Base-by-base conservation (phyloP, 2,888 invertebrate genomes). In the Elegia similella region DNA sequence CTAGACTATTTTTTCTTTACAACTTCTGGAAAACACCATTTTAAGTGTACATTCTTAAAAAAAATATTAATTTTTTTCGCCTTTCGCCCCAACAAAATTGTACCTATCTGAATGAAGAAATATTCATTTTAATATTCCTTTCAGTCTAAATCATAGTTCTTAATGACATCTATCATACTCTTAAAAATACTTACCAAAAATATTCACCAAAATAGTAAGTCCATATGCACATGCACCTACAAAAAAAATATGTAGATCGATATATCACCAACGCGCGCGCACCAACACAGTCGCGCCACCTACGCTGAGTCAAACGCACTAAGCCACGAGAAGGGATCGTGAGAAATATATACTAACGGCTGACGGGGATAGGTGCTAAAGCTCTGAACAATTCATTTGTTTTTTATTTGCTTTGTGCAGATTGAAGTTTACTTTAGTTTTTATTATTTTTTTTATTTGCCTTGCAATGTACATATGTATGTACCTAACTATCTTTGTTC, bases 361-460 rank as follows among this genome's bases (percentile, higher is more conserved):
- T 42, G 61, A 61, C 60, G 64, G 66, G 66, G 66, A 61, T 61
- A 58, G 43, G 44, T 16, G 7, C n/a, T n/a, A 29, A 15, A n/a
- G 32, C 42, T 47, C 30, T 50, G 46, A 15, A 48, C 16, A 16
- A n/a, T 10, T 29, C 48, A 58, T 56, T 56, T 59, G 52, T 48
- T 59, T 48, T 59, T 52, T n/a, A 8, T 16, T 32, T 46, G 12
- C 23, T 10, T 46, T 10, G 3, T 38, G 10, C 12, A 6, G 10
- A n/a, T 23, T 23, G 23, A 23, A 23, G 23, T 23, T 23, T 23
- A 23, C 23, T 23, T 23, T 23, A 23, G 23, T 23, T 23, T 23
- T 23, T 23, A n/a, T n/a, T n/a, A n/a, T n/a, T n/a, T n/a, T n/a
- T n/a, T n/a, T n/a, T n/a, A n/a, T n/a, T n/a, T n/a, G n/a, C n/a